phyloP scores from a whole-genome alignment of 2,797 vertebrate genomes.

The Simalia tracyae region DNA sequence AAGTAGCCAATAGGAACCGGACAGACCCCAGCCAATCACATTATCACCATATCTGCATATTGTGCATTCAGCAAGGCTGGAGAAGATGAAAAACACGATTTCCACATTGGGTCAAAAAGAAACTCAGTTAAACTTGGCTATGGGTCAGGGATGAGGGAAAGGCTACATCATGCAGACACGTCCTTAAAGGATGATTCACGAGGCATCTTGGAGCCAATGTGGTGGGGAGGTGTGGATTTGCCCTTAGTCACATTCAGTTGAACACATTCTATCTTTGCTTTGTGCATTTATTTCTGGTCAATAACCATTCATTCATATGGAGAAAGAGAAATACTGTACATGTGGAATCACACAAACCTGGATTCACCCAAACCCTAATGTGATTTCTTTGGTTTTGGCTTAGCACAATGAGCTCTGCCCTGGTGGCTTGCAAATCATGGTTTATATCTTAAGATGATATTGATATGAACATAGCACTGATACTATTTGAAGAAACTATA shows the following conservation, averaged over 20 bases:
- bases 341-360: not conserved
- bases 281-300: not conserved
- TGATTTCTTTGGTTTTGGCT: too few relatives aligned
- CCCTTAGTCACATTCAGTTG: not conserved
- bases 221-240: not conserved
- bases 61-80: not conserved
- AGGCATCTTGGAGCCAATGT: not conserved
- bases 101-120: not conserved
- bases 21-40: not conserved
- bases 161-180: not conserved
- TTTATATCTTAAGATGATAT: not conserved
- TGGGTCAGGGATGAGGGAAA: not conserved
- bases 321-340: not conserved
- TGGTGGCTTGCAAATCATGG: not conserved
- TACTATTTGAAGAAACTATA: not conserved
- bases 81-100: not conserved
- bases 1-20: not conserved
- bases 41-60: not conserved
- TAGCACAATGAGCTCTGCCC: too few relatives aligned
- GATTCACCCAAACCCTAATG: too few relatives aligned
- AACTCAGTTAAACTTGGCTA: not conserved
- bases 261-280: not conserved
- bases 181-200: not conserved
- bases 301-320: not conserved
- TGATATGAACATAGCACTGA: not conserved